These are phyloP conservation scores for Manacus vitellinus DNA, from an alignment of 2,113 vertebrate genomes.

Conservation along the genomic window DNA sequence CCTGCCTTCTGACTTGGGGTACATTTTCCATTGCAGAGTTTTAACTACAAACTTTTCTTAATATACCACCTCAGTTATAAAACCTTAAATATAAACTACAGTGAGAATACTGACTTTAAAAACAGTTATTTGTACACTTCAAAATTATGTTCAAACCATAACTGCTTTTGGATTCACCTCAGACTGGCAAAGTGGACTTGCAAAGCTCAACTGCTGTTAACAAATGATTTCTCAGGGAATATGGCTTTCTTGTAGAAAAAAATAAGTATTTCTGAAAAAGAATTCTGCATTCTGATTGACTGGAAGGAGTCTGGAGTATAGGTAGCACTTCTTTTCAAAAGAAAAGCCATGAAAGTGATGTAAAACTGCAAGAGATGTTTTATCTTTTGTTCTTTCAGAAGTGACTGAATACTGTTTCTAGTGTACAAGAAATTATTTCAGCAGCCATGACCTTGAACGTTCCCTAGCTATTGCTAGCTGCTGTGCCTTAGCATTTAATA, in stretches of 20 bases:
- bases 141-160: background rate
- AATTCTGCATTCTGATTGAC: background rate
- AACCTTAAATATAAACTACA: background rate
- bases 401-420: background rate
- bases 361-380: background rate
- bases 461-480: background rate
- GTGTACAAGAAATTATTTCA: background rate
- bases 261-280: background rate
- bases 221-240: background rate
- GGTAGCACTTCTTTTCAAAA: background rate
- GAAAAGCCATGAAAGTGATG: background rate
- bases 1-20: constrained; percentile 29
- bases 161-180: background rate
- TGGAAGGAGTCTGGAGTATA: background rate
- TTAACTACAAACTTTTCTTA: background rate
- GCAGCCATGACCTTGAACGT: background rate
- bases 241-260: background rate
- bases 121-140: background rate
- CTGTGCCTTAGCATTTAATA: background rate
- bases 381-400: background rate
- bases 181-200: background rate
- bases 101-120: background rate
- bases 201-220: background rate
- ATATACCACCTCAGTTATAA: background rate
- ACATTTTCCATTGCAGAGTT: constrained; percentile 22